Base-by-base conservation (phyloP, 2,113 vertebrate genomes). In the Symphodus melops region DNA sequence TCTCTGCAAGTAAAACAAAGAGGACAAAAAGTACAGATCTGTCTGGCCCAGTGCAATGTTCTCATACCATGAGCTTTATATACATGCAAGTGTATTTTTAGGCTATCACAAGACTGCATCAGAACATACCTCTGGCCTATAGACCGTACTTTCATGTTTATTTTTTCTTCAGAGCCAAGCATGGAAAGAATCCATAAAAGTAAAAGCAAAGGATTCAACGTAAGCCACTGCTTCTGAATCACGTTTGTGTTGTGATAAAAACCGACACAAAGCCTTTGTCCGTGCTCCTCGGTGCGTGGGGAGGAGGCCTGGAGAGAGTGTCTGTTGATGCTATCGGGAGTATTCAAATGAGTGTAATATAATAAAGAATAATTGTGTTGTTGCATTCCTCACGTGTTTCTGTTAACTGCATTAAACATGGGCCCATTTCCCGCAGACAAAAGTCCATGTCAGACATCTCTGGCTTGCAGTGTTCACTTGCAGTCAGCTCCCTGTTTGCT, bases 321-420 rank as follows among this genome's bases (percentile, higher is more conserved):
- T 86, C 84, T 85, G 86, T 83, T 83, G 91, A 92, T 91, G 87
- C 79, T 90, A 88, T 90, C 82, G 67, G 80, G 82, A 86, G 68
- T 88, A 88, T 89, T 91, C 86, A 90, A 91, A 93, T 87, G 83
- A 91, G 83, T 78, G 75, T 84, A 92, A 93, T 89, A 92, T 90
- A 92, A 94, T 94, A 89, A 92, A 87, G 86, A 86, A 87, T 92
- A 93, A 94, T 92, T 93, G 92, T 91, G 84, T 89, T 91, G 88
- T 82, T 83, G 86, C 92, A 93, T 94, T 94, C 91, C 89, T 60
- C 64, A 68, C 88, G 87, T 91, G 86, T 89, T 91, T 90, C 81
- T 81, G 89, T 89, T 91, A 91, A 94, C 91, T 75, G 74, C 87
- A 89, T 92, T 92, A 92, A 93, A 88, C 80, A 73, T 72, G 53